A percentile compares a stretch with the other conserved stretches of the same genome.
Evolutionary conservation across 2,113 vertebrate genomes (phyloP).

Genomic region (Clarias batrachus): DNA sequence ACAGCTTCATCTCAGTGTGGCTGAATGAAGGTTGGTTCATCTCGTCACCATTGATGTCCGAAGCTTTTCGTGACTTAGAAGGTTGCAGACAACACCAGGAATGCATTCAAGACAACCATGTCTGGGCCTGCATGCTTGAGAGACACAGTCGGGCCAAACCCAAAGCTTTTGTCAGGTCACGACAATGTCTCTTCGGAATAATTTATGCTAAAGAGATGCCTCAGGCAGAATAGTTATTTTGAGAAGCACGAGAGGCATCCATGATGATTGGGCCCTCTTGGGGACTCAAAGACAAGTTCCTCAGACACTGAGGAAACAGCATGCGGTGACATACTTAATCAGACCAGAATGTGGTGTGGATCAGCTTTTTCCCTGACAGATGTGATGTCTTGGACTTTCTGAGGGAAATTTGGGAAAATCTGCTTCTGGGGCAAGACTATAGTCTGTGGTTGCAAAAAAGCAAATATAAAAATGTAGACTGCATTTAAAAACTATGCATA

Average conservation of each 20-base stretch:
- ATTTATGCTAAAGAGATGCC: conserved; percentile 56
- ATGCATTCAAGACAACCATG: conserved; percentile 15
- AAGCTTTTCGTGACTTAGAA: conserved; percentile 43
- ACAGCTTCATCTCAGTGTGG: conserved; percentile 10
- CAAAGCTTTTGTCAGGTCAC: conserved; percentile 1
- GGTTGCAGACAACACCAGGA: conserved; percentile 32
- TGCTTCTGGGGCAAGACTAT: conserved; percentile 2
- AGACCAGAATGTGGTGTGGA: conserved; percentile 43
- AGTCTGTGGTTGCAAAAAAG: conserved; percentile 19
- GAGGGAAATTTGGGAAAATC: background rate
- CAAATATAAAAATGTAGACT: background rate
- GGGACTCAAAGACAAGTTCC: conserved; percentile 39
- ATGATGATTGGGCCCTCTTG: conserved; percentile 38
- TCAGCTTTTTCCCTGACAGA: conserved; percentile 6
- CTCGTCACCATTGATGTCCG: background rate
- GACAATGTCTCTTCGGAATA: conserved; percentile 38
- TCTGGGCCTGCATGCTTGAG: conserved; percentile 30
- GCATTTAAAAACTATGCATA: background rate
- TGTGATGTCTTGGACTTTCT: conserved; percentile 6
- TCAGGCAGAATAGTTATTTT: conserved; percentile 52
- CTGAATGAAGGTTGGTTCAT: background rate
- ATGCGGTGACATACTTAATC: conserved; percentile 55
- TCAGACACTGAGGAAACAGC: conserved; percentile 42
- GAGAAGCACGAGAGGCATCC: conserved; percentile 5
- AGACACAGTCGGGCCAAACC: conserved; percentile 14